Evolutionary conservation across 2,797 vertebrate species (phyloP).

Genomic region (Tarsius wallacei): DNA sequence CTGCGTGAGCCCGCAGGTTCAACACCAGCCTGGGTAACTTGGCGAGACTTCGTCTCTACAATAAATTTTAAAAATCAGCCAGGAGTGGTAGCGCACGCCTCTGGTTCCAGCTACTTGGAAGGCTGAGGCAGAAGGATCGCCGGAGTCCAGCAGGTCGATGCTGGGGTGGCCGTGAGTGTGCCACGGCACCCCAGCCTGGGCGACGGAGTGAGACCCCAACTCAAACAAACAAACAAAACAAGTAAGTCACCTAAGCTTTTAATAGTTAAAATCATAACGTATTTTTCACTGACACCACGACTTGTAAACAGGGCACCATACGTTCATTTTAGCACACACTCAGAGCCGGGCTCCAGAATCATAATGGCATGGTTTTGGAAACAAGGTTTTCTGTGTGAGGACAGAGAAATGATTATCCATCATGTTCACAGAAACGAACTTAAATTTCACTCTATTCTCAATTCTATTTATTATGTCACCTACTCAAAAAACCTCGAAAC

Average conservation of each 20-base stretch:
- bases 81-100: no score
- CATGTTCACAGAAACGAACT: neutral
- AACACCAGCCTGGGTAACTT: no score
- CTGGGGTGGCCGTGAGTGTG: no score
- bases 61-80: no score
- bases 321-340: neutral
- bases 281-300: neutral
- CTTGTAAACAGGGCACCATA: neutral
- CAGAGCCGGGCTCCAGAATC: neutral
- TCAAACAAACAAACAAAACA: neutral
- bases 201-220: no score
- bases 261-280: slow-evolving; percentile 19
- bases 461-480: neutral
- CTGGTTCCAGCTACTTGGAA: no score
- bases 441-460: neutral
- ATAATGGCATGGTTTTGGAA: neutral
- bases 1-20: no score
- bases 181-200: no score
- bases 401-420: neutral
- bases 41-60: no score
- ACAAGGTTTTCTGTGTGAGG: neutral
- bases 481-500: neutral
- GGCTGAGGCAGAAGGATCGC: no score
- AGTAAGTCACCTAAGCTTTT: slow-evolving; percentile 11
- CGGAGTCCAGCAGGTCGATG: no score